Evolutionary conservation across 1,140 invertebrate species (phyloP).

Genomic region (Conus ventricosus): DNA sequence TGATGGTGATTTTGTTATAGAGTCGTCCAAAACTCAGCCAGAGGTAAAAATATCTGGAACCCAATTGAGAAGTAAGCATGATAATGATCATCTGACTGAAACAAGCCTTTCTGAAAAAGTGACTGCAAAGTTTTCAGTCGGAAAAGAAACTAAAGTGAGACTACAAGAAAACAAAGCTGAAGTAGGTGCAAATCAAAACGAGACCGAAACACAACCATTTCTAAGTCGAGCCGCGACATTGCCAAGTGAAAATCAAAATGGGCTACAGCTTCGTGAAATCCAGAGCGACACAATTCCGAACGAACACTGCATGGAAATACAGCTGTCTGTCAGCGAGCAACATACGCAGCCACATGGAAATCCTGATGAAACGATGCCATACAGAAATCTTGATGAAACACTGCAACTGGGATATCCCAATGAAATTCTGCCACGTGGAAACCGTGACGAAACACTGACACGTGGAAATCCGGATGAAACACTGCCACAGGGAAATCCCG

Average conservation of each 20-base stretch:
- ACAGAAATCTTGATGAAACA: not conserved
- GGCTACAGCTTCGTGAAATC: not conserved
- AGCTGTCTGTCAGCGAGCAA: not conserved
- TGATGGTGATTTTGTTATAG: not conserved
- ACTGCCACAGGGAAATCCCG: too few relatives aligned
- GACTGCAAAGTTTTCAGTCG: not conserved
- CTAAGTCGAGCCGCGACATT: too few relatives aligned
- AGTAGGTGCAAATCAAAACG: not conserved
- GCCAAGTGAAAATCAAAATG: not conserved
- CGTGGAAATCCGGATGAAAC: too few relatives aligned
- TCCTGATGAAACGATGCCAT: not conserved
- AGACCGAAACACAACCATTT: not conserved
- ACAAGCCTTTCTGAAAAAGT: not conserved
- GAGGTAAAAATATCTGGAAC: not conserved
- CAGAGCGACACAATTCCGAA: not conserved
- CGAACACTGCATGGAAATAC: not conserved
- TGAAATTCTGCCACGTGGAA: too few relatives aligned
- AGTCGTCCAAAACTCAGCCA: not conserved
- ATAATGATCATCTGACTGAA: too few relatives aligned
- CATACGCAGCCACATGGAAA: not conserved
- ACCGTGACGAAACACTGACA: too few relatives aligned
- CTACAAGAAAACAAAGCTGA: not conserved
- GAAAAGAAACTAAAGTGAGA: not conserved
- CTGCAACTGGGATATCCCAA: too few relatives aligned
- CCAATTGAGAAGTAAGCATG: not conserved